Conservation (phyloP, 2,797 vertebrate species). For the Myiotriccus ornatus region DNA sequence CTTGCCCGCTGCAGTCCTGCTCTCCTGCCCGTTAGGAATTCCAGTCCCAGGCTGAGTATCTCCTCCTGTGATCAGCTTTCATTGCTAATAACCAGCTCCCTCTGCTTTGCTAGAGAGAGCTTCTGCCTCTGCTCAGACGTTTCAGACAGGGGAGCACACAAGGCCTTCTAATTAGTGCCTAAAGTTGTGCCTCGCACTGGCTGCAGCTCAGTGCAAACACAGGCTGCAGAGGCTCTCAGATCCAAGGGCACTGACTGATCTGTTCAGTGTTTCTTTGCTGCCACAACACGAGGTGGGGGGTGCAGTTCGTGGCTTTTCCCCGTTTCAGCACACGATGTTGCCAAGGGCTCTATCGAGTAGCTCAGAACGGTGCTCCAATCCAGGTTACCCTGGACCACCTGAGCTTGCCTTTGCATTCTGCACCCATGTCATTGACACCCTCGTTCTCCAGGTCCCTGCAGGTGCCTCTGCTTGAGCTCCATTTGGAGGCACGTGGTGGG, state of each 20-base stretch:
- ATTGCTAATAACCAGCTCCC: slow-evolving; percentile 33
- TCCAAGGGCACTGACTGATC: no score
- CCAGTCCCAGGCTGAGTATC: neutral
- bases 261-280: neutral
- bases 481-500: neutral
- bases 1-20: neutral
- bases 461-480: neutral
- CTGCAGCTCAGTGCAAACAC: neutral
- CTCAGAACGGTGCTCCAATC: neutral
- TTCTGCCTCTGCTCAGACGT: neutral
- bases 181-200: neutral
- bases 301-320: neutral
- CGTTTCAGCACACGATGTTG: neutral
- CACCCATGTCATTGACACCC: rapidly evolving
- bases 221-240: neutral
- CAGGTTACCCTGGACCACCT: no score
- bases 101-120: neutral
- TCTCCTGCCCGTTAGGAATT: neutral
- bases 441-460: neutral
- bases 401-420: neutral
- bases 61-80: slow-evolving; percentile 38
- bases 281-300: rapidly evolving
- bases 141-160: neutral
- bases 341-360: neutral
- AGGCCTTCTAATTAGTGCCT: slow-evolving; percentile 21